Base-by-base conservation (phyloP, 2,113 vertebrate genomes). In the Ivindomyrus marchei region DNA sequence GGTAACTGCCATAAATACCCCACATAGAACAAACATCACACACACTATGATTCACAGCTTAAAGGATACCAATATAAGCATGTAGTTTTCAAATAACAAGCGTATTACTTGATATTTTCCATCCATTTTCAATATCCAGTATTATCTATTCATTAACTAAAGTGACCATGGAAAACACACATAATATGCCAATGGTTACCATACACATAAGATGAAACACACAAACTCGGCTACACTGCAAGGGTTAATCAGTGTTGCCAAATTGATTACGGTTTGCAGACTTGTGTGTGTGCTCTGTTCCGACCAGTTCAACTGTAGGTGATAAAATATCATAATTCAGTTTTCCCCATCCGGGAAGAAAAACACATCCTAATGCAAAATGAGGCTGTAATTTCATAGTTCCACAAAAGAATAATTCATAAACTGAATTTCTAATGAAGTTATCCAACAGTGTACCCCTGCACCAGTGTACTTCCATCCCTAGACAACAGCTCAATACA, bases 331-430 rank as follows among this genome's bases (percentile, higher is more conserved):
- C 7, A 46, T 46, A 77, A 77, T 39, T 77, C 70, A 77, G 9
- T 77, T 1, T 39, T 39, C 70, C 70, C 70, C 70, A 77, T 39
- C 70, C 4, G 8, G 24, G 17, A 42, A 80, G 74, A 80, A 80
- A 80, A 80, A 42, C 17, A 42, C 42, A 42, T 17, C 74, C 74
- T 42, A 42, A 80, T 80, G 74, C 74, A 39, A 80, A 80, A 80
- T 80, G 74, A 80, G 36, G 13, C 74, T 42, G 36, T 42, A 80
- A 80, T 80, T 80, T 80, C 31, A 80, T 80, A 80, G 74, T 80
- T 19, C 36, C 74, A 80, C 74, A 80, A 80, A 80, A 80, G 31
- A 80, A 70, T 70, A 42, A 80, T 80, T 80, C 74, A 80, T 80
- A 39, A 39, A 80, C 36, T 80, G 74, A 42, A 80, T 42, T 39